These are phyloP conservation scores for Drosophila villosipedis DNA, from an alignment of 2,888 invertebrate genomes.

Conservation along the genomic window DNA sequence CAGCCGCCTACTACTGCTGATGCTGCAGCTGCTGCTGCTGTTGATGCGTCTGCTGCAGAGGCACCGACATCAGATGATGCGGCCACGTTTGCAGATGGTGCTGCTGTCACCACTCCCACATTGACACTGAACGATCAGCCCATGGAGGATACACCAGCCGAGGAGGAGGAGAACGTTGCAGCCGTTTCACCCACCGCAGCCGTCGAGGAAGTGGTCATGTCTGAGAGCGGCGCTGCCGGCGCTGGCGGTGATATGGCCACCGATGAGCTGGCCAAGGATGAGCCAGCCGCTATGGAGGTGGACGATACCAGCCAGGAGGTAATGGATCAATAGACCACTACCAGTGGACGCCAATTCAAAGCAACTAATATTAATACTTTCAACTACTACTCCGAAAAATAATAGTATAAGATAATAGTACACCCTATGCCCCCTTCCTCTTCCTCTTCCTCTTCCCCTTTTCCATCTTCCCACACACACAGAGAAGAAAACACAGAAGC, in stretches of 20 bases:
- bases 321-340: conserved; percentile 84
- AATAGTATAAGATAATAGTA: conserved; percentile 44
- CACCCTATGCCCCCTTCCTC: conserved; percentile 1
- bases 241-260: conserved; percentile 82
- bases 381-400: conserved; percentile 54
- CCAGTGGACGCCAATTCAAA: conserved; percentile 24
- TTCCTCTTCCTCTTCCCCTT: neutral
- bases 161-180: conserved; percentile 63
- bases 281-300: conserved; percentile 84
- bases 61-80: neutral
- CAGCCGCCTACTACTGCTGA: conserved; percentile 17
- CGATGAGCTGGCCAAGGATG: conserved; percentile 80
- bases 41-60: neutral
- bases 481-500: neutral
- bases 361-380: conserved; percentile 54
- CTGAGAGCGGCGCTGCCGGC: conserved; percentile 67
- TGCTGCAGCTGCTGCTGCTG: neutral
- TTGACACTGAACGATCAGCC: conserved; percentile 77
- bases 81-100: neutral
- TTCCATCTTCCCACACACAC: neutral
- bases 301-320: conserved; percentile 85
- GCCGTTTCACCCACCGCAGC: conserved; percentile 44
- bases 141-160: conserved; percentile 82
- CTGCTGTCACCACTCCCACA: conserved; percentile 52
- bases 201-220: conserved; percentile 83